Base-by-base conservation (phyloP, 2,888 invertebrate species). In the Eurois occulta region DNA sequence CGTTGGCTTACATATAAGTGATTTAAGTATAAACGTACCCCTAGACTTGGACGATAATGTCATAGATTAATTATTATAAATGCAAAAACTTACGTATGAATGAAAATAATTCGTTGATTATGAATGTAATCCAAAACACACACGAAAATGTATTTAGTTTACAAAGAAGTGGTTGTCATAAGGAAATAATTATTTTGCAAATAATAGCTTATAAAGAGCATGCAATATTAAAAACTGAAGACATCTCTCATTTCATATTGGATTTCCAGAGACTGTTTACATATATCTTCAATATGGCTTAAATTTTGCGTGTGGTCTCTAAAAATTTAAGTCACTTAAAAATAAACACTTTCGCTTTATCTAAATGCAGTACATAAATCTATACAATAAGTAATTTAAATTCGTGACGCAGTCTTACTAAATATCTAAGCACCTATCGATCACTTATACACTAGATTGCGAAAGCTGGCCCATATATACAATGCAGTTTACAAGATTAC, bases 381-480 rank as follows among this genome's bases (percentile, higher is more conserved):
- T 91, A 89, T 73, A 74, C 86, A 89, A 91, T 91, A n/a, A n/a
- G n/a, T n/a, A 91, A 94, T 95, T 94, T 96, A 96, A 96, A 96
- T 96, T 96, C 96, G 96, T 95, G 91, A 93, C 84, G 93, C 96
- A 96, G 96, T 96, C 96, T 96, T 95, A 94, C 90, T 92, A 93
- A 91, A 93, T 88, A 92, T 91, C 92, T 94, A 95, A 95, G 95
- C 95, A 95, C 95, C 95, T 95, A 95, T 93, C 74, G 86, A 88
- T 91, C 90, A 91, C 90, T 90, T 92, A 86, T n/a, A 74, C 3
- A 90, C 88, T 89, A 86, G 83, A 80, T 87, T 72, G 82, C 82
- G 77, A 72, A 85, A 89, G 86, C 79, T 86, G 86, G 85, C 84
- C 66, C 77, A 76, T 90, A 90, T 91, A 87, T 92, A 91, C 88